A percentile compares a stretch with the other conserved stretches of the same genome.
Conservation (phyloP, 2,113 vertebrate species). For the Bubalus kerabau region DNA sequence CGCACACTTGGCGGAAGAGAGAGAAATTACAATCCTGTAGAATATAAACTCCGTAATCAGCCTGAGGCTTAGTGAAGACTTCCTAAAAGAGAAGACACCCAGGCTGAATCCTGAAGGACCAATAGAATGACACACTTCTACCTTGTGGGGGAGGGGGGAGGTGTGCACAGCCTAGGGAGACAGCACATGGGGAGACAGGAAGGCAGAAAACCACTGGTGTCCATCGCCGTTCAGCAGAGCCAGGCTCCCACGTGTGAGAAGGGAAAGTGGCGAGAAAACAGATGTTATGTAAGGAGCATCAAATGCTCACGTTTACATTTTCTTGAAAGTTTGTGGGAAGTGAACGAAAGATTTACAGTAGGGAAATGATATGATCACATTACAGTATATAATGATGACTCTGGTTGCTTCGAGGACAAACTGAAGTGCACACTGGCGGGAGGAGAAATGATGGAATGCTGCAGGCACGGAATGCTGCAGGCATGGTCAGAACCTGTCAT, state of each 20-base stretch:
- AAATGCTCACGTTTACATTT: not conserved
- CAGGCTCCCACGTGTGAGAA: not conserved
- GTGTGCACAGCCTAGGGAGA: not conserved
- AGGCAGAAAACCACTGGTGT: not conserved
- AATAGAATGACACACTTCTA: not conserved
- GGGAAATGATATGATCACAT: not conserved
- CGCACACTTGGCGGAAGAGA: not conserved
- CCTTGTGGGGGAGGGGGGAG: not conserved
- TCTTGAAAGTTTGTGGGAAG: not conserved
- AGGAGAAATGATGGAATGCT: not conserved
- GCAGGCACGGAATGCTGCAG: not conserved
- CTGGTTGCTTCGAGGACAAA: not conserved
- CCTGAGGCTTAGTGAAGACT: not conserved
- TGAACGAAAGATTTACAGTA: not conserved
- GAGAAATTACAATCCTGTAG: not conserved
- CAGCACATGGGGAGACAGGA: not conserved
- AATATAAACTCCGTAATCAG: not conserved
- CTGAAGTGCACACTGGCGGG: not conserved
- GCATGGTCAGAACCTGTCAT: not conserved
- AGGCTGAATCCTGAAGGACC: not conserved
- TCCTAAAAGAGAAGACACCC: not conserved
- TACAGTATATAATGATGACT: not conserved
- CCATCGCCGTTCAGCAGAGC: not conserved
- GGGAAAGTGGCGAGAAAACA: not conserved
- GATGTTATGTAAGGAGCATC: not conserved